Conservation (phyloP, 2,888 invertebrate genomes). For the Galerucella nymphaeae region DNA sequence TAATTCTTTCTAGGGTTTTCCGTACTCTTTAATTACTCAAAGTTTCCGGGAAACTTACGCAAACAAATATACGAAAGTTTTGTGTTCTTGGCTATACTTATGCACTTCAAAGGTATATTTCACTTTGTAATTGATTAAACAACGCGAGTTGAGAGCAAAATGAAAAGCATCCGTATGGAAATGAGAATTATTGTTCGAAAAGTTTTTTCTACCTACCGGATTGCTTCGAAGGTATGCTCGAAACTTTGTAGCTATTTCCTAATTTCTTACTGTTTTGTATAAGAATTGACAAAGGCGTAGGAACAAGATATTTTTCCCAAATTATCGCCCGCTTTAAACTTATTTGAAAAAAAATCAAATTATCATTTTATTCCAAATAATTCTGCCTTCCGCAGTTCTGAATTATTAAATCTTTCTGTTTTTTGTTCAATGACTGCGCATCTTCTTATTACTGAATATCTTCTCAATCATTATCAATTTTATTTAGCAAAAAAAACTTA, state of each 20-base stretch:
- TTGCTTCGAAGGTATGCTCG: constrained; percentile 19
- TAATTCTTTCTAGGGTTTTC: constrained; percentile 42
- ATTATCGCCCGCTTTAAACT: too few species aligned
- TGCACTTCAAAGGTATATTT: constrained; percentile 40
- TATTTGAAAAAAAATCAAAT: too few species aligned
- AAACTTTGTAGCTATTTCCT: constrained; percentile 6
- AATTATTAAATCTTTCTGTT: too few species aligned
- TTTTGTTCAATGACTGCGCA: too few species aligned
- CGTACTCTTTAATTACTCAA: constrained; percentile 44
- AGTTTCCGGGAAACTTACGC: constrained; percentile 40
- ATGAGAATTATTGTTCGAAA: constrained; percentile 32
- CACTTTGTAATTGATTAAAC: constrained; percentile 38
- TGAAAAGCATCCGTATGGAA: constrained; percentile 24
- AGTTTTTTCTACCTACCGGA: constrained; percentile 9
- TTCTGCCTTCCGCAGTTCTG: too few species aligned
- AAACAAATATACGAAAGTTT: constrained; percentile 43
- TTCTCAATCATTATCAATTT: too few species aligned
- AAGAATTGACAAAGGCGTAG: neutral
- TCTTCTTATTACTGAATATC: too few species aligned
- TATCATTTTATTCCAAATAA: too few species aligned
- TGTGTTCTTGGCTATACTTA: constrained; percentile 28
- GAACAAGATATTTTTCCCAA: neutral
- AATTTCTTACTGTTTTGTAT: constrained; percentile 1
- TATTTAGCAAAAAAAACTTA: too few species aligned
- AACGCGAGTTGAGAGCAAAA: constrained; percentile 19